These are phyloP conservation scores for Imbricaverruca yamaguchii DNA, from an alignment of 2,888 invertebrate species.

Conservation along the genomic window DNA sequence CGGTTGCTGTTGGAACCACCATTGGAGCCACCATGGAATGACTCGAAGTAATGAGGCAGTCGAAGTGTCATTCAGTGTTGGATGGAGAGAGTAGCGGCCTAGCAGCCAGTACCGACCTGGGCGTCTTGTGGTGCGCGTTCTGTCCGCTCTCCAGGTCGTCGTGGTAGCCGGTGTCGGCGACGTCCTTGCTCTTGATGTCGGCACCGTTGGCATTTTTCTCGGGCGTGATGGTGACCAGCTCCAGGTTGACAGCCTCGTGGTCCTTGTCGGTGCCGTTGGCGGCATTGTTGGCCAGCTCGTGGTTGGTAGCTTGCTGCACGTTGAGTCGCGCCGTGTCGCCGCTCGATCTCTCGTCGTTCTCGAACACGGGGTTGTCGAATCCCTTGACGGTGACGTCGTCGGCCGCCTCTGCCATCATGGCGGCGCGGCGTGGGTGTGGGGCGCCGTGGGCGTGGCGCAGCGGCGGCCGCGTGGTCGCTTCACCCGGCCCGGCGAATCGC, in stretches of 20 bases:
- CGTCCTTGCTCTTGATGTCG: slow-evolving; percentile 8
- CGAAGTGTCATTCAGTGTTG: too few relatives aligned
- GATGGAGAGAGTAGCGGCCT: too few relatives aligned
- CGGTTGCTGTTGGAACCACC: too few relatives aligned
- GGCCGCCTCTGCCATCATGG: neutral
- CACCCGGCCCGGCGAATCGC: neutral
- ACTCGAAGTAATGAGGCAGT: too few relatives aligned
- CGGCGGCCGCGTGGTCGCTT: neutral
- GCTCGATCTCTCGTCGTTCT: neutral
- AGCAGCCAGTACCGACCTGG: neutral
- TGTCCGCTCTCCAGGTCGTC: neutral
- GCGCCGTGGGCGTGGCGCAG: neutral
- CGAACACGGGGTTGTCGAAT: slow-evolving; percentile 18
- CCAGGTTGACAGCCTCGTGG: slow-evolving; percentile 13
- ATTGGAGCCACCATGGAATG: too few relatives aligned
- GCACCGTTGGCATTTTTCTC: slow-evolving; percentile 13
- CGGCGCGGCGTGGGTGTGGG: neutral
- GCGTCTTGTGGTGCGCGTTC: neutral
- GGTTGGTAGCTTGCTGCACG: neutral
- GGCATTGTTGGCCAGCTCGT: neutral
- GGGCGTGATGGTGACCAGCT: slow-evolving; percentile 6
- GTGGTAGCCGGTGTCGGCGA: neutral
- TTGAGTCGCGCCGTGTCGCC: slow-evolving; percentile 3
- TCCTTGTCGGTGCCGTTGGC: slow-evolving; percentile 3
- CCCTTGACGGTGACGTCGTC: slow-evolving; percentile 21